A percentile compares a stretch with the other conserved stretches of the same genome.
These are phyloP conservation scores for Decapterus maruadsi DNA, from an alignment of 2,797 vertebrate species.

Conservation along the genomic window DNA sequence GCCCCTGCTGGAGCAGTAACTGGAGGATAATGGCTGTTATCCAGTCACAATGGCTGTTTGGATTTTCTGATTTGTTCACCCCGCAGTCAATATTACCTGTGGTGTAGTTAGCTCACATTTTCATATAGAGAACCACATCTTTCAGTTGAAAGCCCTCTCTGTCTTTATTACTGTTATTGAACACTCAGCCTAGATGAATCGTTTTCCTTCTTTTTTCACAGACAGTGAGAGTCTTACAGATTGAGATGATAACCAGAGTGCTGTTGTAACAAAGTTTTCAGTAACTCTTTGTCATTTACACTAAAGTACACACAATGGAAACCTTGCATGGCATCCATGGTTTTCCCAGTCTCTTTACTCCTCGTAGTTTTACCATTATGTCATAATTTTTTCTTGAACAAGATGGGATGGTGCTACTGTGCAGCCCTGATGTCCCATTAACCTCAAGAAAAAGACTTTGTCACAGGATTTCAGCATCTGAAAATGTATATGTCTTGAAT, in stretches of 20 bases:
- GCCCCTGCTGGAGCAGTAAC: background rate
- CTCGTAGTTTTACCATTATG: background rate
- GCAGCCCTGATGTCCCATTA: conserved; percentile 1
- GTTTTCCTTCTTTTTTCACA: background rate
- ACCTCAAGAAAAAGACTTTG: conserved; percentile 11
- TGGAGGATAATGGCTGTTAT: background rate
- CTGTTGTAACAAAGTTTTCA: background rate
- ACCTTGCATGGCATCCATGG: background rate
- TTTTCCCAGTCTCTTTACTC: background rate
- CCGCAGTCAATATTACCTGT: background rate
- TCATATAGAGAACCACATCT: background rate
- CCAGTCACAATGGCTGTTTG: conserved; percentile 4
- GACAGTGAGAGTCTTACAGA: background rate
- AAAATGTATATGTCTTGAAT: conserved; percentile 30
- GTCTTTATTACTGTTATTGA: background rate
- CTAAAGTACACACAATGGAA: background rate
- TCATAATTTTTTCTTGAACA: background rate
- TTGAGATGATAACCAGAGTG: no score
- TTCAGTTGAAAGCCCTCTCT: background rate
- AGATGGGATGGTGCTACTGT: background rate
- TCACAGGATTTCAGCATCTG: conserved; percentile 11
- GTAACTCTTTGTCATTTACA: background rate
- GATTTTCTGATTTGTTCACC: background rate
- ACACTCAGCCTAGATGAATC: background rate
- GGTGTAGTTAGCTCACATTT: background rate